phyloP scores from a whole-genome alignment of 1,140 invertebrate species.

The Penaeus vannamei region DNA sequence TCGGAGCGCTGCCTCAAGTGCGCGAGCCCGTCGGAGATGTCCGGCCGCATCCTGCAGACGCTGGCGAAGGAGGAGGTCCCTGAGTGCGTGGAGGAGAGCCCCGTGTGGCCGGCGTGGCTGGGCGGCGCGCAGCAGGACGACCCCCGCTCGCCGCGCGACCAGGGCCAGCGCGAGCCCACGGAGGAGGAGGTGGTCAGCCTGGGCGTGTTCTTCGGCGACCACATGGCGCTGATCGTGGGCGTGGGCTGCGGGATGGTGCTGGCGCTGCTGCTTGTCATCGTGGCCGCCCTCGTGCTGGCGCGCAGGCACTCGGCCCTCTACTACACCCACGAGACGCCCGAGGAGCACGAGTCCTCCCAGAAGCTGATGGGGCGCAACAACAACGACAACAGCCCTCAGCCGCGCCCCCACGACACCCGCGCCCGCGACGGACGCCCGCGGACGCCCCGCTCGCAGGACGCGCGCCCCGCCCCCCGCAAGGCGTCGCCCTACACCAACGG shows the following conservation, averaged over 20 bases:
- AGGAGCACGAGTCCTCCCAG: slow-evolving; percentile 73
- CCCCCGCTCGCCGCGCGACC: slow-evolving; percentile 42
- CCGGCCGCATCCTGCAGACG: slow-evolving; percentile 44
- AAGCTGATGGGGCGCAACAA: slow-evolving; percentile 67
- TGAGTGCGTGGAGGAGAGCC: slow-evolving; percentile 34
- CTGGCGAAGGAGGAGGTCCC: slow-evolving; percentile 49
- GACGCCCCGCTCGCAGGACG: background rate
- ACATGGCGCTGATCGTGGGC: slow-evolving; percentile 63
- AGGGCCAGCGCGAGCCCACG: background rate
- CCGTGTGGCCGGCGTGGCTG: slow-evolving; percentile 60
- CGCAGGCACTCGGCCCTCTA: slow-evolving; percentile 80
- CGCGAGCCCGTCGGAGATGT: slow-evolving; percentile 47
- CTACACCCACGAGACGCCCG: slow-evolving; percentile 79
- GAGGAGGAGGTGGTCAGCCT: slow-evolving; percentile 31
- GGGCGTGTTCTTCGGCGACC: slow-evolving; percentile 59
- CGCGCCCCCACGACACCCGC: no score
- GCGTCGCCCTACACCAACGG: background rate
- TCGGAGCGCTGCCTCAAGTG: slow-evolving; percentile 62
- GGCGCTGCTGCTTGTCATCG: slow-evolving; percentile 70
- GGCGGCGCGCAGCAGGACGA: slow-evolving; percentile 39
- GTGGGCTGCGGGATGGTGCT: slow-evolving; percentile 68
- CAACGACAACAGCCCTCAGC: slow-evolving; percentile 62
- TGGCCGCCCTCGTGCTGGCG: slow-evolving; percentile 71
- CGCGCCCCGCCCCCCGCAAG: slow-evolving; percentile 32
- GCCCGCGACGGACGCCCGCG: no score